Base-by-base conservation (phyloP, 1,140 invertebrate species). In the Drosophila bifasciata region DNA sequence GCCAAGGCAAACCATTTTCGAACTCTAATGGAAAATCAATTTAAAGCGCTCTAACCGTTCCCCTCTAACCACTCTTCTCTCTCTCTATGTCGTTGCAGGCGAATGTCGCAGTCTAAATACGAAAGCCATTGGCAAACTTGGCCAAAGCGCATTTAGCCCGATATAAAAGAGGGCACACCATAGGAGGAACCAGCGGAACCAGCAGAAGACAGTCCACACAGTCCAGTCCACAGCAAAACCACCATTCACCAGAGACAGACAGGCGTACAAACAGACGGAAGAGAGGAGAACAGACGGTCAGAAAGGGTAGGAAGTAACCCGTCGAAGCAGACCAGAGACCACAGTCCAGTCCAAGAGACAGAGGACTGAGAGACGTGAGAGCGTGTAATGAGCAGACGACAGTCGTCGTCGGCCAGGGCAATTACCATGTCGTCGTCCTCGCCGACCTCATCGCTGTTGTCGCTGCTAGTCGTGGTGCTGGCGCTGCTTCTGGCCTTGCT, bases 21-120 rank as follows among this genome's bases (percentile, higher is more conserved):
- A 86, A 88, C 83, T 88, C 75, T 88, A 88, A 88, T 83, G 84
- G 79, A 88, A 88, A 88, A 88, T 88, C 83, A 83, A 88, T 88
- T 88, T 88, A 71, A 81, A 83, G 74, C 74, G 46, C 56, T 77
- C 45, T 44, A 70, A 69, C 66, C 17, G 13, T 6, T 23, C 8
- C 36, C 19, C 40, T 0, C 45, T 13, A n/a, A n/a, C n/a, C n/a
- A n/a, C 19, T n/a, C 45, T 51, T 15, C 41, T 25, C 21, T 39
- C 13, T 28, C 6, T 64, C 44, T 62, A 41, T 67, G 53, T 66
- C 59, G 32, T 85, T 85, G 43, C 75, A 84, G 79, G 70, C 83
- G 84, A 89, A 88, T 88, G 84, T 80, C 84, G 83, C 57, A 81
- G 75, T 76, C 60, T 77, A 63, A 71, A 88, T 77, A 71, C 61